Evolutionary conservation across 2,113 vertebrate species (phyloP).

Genomic region (Trogon surrucura): DNA sequence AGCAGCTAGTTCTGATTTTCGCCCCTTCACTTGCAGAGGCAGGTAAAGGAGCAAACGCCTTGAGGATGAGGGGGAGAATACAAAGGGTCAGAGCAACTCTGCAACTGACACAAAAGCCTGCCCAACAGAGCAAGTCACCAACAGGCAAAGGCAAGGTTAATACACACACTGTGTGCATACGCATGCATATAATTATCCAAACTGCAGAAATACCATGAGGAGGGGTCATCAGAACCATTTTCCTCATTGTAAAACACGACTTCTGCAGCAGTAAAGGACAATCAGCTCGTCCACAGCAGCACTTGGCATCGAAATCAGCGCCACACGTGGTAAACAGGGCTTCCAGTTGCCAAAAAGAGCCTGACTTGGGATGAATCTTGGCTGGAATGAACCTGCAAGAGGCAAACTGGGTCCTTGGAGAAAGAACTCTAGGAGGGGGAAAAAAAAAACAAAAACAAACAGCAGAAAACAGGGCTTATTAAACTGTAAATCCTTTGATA

Average conservation of each 20-base stretch:
- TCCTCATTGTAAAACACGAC: neutral
- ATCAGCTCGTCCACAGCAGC: neutral
- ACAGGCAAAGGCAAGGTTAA: neutral
- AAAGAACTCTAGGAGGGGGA: rapidly evolving
- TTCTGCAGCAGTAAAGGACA: neutral
- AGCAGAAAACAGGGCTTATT: neutral
- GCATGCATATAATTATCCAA: neutral
- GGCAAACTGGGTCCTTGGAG: neutral
- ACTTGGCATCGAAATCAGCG: neutral
- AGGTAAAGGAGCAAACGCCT: neutral
- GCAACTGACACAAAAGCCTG: neutral
- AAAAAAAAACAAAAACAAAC: no score
- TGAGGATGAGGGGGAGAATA: neutral
- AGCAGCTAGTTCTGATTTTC: neutral
- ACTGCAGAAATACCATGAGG: neutral
- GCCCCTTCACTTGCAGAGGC: neutral
- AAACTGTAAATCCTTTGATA: neutral
- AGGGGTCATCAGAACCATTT: neutral
- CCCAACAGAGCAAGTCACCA: neutral
- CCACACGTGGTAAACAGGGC: neutral
- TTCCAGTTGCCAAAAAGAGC: neutral
- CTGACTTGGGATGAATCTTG: neutral
- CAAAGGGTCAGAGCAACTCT: neutral
- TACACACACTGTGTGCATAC: no score
- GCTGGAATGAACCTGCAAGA: neutral